Evolutionary conservation across 1,140 invertebrate species (phyloP), one percentile per base, ranked within the genome.

Genomic region (Drosophila murphyi): DNA sequence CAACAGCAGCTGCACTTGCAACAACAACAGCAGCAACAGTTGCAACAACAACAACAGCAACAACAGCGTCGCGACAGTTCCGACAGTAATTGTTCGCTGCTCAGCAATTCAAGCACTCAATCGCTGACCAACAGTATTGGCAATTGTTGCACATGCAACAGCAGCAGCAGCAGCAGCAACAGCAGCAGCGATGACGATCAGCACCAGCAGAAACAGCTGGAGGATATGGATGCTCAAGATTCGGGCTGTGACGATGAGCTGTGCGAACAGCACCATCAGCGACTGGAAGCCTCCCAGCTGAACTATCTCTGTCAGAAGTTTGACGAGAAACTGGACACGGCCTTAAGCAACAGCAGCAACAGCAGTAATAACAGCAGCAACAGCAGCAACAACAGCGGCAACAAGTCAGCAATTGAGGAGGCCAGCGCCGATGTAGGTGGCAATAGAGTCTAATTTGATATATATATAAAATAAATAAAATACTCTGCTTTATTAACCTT

Each of bases 191-290:
- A 72, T 6, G 71, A 72, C 34, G 41, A 45, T 39, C 50, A 31
- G 8, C 60, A 54, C 37, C 60, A 82, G 39, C 74, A 73, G 39
- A 62, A 87, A 4, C 83, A 83, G 47, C 69, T 78, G 41, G 71
- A 85, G 52, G 88, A 91, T 50, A 72, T 78, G 64, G 85, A 94
- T 41, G 85, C 85, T 0, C 85, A 89, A 75, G 94, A 94, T 86
- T 94, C 94, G 52, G 94, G 94, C 63, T 95, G 94, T 92, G 95
- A 95, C 77, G 95, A 95, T 87, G 95, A 95, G 63, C 69, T 92
- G 4, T 87, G 82, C 34, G 86, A 89, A 39, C 72, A 91, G 55
- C 81, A 90, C 62, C 67, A 87, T 57, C 90, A 91, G 54, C 75
- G 75, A 3, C 47, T 87, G 52, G 90, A 92, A 43, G 55, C 72